These are phyloP conservation scores for Amitus sp. DNA, from an alignment of 2,888 invertebrate genomes.

Conservation along the genomic window DNA sequence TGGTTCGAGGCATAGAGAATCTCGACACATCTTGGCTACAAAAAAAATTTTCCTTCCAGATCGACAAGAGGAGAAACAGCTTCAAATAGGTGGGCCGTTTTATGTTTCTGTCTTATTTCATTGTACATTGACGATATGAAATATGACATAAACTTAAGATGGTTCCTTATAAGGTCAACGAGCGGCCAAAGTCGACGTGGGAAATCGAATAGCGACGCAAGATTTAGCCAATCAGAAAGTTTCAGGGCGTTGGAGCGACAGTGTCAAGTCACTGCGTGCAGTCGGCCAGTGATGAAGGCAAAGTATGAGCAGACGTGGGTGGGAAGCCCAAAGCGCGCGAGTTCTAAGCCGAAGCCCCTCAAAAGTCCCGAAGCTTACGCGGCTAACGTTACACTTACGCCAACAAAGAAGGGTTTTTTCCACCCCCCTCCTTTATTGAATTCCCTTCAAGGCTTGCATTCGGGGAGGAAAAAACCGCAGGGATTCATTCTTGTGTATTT, in stretches of 20 bases:
- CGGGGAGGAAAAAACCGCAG: too few species aligned
- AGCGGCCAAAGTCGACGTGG: constrained; percentile 1
- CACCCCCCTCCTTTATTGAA: constrained; percentile 59
- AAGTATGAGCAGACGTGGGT: constrained; percentile 50
- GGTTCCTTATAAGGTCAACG: constrained; percentile 63
- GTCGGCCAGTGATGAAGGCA: constrained; percentile 46
- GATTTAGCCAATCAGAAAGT: neutral
- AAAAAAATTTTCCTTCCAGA: too few species aligned
- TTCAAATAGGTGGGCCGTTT: constrained; percentile 63
- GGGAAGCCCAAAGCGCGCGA: constrained; percentile 57
- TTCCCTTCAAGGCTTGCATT: constrained; percentile 35
- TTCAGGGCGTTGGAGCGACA: constrained; percentile 24
- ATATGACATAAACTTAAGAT: constrained; percentile 66
- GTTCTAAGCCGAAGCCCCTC: constrained; percentile 62
- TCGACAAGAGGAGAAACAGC: neutral
- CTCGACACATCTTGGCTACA: too few species aligned
- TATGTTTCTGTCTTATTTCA: constrained; percentile 67
- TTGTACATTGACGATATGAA: constrained; percentile 64
- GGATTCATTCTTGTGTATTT: too few species aligned
- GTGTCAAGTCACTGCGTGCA: constrained; percentile 42
- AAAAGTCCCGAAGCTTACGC: constrained; percentile 63
- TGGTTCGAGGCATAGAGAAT: too few species aligned
- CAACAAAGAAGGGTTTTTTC: constrained; percentile 37
- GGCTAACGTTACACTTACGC: constrained; percentile 60
- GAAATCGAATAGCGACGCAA: neutral